phyloP scores from a whole-genome alignment of 2,797 vertebrate species.

The Hippopotamyrus pictus region DNA sequence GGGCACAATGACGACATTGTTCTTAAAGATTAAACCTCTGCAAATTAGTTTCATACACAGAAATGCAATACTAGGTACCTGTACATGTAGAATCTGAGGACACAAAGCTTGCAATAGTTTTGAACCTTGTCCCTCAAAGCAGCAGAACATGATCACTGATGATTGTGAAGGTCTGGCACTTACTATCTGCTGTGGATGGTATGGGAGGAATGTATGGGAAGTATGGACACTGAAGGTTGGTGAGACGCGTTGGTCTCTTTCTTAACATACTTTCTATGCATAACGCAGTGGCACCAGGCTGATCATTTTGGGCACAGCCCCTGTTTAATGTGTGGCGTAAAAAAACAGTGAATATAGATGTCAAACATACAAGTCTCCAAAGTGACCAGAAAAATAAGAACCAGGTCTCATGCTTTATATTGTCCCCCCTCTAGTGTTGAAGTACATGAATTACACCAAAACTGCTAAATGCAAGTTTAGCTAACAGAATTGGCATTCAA shows the following conservation, averaged over 20 bases:
- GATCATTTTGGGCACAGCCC: neutral
- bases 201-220: neutral
- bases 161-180: neutral
- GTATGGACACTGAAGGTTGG: neutral
- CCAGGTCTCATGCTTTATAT: neutral
- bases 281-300: neutral
- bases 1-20: neutral
- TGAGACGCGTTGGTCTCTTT: neutral
- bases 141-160: neutral
- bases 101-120: neutral
- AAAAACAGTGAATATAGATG: neutral
- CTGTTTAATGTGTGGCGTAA: neutral
- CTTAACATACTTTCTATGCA: neutral
- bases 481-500: neutral
- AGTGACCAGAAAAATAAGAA: neutral
- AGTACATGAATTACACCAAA: neutral
- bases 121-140: neutral
- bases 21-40: neutral
- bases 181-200: neutral
- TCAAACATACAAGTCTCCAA: neutral
- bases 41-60: neutral
- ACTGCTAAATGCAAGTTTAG: neutral
- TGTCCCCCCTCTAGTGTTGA: neutral
- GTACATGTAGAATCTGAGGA: neutral
- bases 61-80: neutral